phyloP scores from a whole-genome alignment of 2,797 vertebrate species.

The Silurus lanzhouensis region DNA sequence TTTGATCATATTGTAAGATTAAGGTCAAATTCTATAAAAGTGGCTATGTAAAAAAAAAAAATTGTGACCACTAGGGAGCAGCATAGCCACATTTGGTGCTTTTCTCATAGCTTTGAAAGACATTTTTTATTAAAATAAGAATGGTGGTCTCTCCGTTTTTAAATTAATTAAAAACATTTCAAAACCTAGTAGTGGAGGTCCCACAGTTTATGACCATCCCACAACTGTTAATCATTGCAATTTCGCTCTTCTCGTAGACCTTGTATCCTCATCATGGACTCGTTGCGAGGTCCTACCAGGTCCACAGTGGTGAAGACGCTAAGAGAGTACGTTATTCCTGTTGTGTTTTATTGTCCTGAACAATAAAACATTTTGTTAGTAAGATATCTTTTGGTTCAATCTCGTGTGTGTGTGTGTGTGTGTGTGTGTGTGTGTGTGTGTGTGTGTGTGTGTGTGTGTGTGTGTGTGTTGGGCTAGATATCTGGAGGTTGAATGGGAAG shows the following conservation, averaged over 20 bases:
- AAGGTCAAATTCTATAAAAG: neutral
- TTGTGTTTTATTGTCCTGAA: too few relatives aligned
- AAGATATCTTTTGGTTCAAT: neutral
- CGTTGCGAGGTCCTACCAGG: slow-evolving; percentile 88
- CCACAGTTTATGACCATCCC: neutral
- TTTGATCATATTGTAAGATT: too few relatives aligned
- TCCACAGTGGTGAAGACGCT: slow-evolving; percentile 94
- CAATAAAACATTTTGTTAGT: neutral
- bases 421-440: neutral
- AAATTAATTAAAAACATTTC: too few relatives aligned
- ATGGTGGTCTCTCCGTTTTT: too few relatives aligned
- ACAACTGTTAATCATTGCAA: neutral
- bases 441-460: neutral
- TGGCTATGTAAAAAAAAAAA: neutral
- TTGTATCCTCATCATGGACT: slow-evolving; percentile 98
- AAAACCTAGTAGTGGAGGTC: neutral
- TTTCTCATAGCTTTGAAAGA: too few relatives aligned
- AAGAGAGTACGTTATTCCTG: slow-evolving; percentile 84
- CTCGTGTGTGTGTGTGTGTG: neutral
- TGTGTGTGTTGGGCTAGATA: slow-evolving; percentile 75
- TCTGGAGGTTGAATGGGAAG: slow-evolving; percentile 97
- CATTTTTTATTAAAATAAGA: too few relatives aligned
- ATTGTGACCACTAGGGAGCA: slow-evolving; percentile 35
- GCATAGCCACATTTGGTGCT: neutral
- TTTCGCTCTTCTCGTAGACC: slow-evolving; percentile 74